Percentiles rank a stretch among this genome's conserved stretches.
These are phyloP conservation scores for Collichthys lucidus DNA, from an alignment of 2,113 vertebrate genomes.

Conservation along the genomic window DNA sequence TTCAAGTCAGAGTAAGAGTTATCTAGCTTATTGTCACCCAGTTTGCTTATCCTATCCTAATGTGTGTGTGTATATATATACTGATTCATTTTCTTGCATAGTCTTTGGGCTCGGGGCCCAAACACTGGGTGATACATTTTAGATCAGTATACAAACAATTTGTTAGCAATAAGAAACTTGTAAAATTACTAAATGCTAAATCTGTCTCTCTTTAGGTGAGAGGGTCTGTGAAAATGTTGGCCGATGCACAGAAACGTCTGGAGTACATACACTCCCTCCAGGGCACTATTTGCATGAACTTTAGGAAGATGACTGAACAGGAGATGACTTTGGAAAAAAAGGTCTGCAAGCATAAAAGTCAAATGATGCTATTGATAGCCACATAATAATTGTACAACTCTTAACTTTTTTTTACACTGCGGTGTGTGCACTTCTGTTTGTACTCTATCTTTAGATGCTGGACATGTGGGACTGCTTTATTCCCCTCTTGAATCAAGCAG, in stretches of 20 bases:
- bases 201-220: constrained; percentile 78
- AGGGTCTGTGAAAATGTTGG: constrained; percentile 69
- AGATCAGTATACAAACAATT: background rate
- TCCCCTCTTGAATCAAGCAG: constrained; percentile 78
- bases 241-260: constrained; percentile 71
- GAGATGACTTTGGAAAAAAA: constrained; percentile 75
- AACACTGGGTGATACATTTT: background rate
- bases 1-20: background rate
- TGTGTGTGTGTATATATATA: no score
- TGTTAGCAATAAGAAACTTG: background rate
- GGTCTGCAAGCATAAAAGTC: constrained; percentile 75
- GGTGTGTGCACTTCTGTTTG: constrained; percentile 6
- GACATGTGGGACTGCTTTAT: constrained; percentile 82
- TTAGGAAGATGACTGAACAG: constrained; percentile 66
- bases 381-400: background rate
- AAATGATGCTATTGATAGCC: background rate
- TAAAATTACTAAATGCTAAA: background rate
- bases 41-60: background rate
- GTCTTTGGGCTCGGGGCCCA: no score
- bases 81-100: no score
- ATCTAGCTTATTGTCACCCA: background rate
- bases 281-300: constrained; percentile 72
- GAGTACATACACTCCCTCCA: constrained; percentile 83
- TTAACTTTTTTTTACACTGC: background rate
- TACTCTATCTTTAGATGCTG: constrained; percentile 77